Conservation (phyloP, 2,113 vertebrate species). For the Glaucidium brasilianum region DNA sequence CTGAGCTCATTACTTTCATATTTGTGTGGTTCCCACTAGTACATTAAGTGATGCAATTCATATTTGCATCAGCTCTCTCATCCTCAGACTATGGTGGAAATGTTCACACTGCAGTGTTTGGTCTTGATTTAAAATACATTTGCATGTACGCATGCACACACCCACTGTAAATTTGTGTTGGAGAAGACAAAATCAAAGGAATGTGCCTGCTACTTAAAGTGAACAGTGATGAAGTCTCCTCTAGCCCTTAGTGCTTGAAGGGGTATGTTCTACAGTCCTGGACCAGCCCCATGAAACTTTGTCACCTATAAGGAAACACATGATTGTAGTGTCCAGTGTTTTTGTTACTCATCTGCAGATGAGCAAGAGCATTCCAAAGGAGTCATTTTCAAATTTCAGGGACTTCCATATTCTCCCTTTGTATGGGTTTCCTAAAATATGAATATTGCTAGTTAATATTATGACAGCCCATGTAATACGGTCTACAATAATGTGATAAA, state of each 20-base stretch:
- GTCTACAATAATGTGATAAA: neutral
- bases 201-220: neutral
- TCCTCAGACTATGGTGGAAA: neutral
- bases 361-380: neutral
- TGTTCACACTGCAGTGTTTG: neutral
- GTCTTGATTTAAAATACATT: slow-evolving; percentile 22
- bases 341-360: neutral
- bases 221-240: neutral
- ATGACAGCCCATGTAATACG: neutral
- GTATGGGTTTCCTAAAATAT: neutral
- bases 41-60: neutral
- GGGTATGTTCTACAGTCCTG: neutral
- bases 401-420: neutral
- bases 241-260: neutral
- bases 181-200: neutral
- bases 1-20: neutral
- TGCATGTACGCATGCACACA: neutral
- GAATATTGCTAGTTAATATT: neutral
- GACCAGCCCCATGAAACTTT: neutral
- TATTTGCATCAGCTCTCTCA: neutral
- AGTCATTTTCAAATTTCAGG: neutral
- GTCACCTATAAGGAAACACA: neutral
- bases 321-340: neutral
- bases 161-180: neutral
- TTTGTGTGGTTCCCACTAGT: slow-evolving; percentile 2